Conservation (phyloP, 2,113 vertebrate species). For the Malurus elegans region DNA sequence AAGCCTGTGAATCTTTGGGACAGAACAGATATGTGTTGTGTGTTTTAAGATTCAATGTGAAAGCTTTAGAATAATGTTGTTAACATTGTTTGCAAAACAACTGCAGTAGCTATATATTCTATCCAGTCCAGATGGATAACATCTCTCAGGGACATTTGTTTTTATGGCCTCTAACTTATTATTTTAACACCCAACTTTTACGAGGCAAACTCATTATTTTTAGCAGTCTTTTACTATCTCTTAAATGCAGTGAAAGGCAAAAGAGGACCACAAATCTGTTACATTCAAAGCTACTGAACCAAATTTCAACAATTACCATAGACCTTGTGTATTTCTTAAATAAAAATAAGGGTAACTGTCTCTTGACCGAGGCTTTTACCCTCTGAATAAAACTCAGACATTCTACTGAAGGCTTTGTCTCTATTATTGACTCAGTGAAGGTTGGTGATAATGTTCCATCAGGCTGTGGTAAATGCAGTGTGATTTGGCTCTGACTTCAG, state of each 20-base stretch:
- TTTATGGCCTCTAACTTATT: slow-evolving; percentile 50
- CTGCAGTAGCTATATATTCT: background rate
- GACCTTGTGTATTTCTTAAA: background rate
- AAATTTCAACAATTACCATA: background rate
- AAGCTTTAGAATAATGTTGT: slow-evolving; percentile 12
- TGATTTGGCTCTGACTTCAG: background rate
- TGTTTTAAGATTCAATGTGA: background rate
- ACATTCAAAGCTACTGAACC: background rate
- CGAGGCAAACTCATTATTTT: slow-evolving; percentile 48
- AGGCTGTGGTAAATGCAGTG: background rate
- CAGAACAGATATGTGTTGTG: background rate
- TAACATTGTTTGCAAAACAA: slow-evolving; percentile 29
- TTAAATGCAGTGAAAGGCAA: slow-evolving; percentile 24
- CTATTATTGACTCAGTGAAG: background rate
- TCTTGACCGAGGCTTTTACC: background rate
- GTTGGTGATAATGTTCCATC: background rate
- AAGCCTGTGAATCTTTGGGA: background rate
- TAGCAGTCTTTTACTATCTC: slow-evolving; percentile 8
- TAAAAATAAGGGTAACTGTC: background rate
- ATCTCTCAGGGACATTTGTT: slow-evolving; percentile 30
- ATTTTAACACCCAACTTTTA: slow-evolving; percentile 32
- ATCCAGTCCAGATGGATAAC: slow-evolving; percentile 42
- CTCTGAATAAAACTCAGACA: background rate
- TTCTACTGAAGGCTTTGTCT: background rate
- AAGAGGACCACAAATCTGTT: slow-evolving; percentile 20